These are phyloP conservation scores for Ovibos moschatus DNA, from an alignment of 2,113 vertebrate species.

Conservation along the genomic window DNA sequence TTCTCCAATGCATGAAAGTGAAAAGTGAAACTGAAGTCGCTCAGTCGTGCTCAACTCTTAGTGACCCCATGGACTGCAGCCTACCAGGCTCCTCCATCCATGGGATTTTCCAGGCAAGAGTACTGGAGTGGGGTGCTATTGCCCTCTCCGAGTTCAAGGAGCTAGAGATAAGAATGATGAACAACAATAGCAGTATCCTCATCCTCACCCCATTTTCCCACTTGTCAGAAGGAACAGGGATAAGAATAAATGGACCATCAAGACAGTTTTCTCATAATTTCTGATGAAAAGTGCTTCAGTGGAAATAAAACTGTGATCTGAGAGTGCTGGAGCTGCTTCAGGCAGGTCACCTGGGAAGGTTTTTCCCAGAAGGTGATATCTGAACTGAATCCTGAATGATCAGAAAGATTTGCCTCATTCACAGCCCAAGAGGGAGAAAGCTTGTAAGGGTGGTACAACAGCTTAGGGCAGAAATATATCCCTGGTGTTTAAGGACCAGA, in stretches of 20 bases:
- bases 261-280: not conserved
- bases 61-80: no score
- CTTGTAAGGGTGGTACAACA: not conserved
- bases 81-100: no score
- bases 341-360: not conserved
- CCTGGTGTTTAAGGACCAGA: not conserved
- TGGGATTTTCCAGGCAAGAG: no score
- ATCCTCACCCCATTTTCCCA: not conserved
- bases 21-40: no score
- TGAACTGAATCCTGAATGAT: not conserved
- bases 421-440: not conserved
- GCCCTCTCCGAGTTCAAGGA: not conserved
- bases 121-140: no score
- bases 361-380: not conserved
- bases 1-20: no score
- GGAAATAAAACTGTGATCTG: not conserved
- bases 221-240: not conserved
- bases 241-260: not conserved
- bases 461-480: not conserved
- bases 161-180: not conserved
- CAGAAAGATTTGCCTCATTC: not conserved
- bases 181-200: not conserved
- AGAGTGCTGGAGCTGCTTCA: not conserved
- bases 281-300: not conserved
- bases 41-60: no score